These are phyloP conservation scores for Augochlorella aurata DNA, from an alignment of 2,888 invertebrate species.

Conservation along the genomic window DNA sequence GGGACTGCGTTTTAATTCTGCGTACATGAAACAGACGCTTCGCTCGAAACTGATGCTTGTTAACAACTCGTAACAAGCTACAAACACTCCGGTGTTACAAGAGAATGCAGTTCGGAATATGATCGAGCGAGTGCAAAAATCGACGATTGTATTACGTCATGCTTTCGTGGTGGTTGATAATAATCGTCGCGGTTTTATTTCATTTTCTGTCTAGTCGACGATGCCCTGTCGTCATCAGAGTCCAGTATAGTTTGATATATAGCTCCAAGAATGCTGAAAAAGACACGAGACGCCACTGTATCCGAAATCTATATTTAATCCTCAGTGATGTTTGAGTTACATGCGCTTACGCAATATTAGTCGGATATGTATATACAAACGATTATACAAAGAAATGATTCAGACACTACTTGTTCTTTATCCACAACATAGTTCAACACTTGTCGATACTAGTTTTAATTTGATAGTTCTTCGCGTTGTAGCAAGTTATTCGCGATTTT, in stretches of 20 bases:
- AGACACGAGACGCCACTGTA: constrained; percentile 24
- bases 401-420: neutral
- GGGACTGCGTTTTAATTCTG: neutral
- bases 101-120: constrained; percentile 22
- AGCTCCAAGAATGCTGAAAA: constrained; percentile 39
- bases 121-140: constrained; percentile 23
- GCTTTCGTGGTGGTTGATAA: constrained; percentile 19
- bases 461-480: too few species aligned
- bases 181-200: neutral
- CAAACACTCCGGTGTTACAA: neutral
- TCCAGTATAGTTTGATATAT: constrained; percentile 15
- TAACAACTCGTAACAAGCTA: constrained; percentile 20
- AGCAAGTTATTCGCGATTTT: too few species aligned
- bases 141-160: constrained; percentile 53
- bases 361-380: neutral
- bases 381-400: neutral
- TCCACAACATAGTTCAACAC: neutral
- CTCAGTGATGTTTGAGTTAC: constrained; percentile 36
- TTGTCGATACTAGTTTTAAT: too few species aligned
- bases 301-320: constrained; percentile 61
- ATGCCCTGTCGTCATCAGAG: constrained; percentile 5
- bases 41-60: neutral
- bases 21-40: neutral
- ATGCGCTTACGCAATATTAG: constrained; percentile 45
- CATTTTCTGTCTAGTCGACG: constrained; percentile 5